Evolutionary conservation across 1,140 invertebrate species (phyloP).

Genomic region (Tenebrio molitor): DNA sequence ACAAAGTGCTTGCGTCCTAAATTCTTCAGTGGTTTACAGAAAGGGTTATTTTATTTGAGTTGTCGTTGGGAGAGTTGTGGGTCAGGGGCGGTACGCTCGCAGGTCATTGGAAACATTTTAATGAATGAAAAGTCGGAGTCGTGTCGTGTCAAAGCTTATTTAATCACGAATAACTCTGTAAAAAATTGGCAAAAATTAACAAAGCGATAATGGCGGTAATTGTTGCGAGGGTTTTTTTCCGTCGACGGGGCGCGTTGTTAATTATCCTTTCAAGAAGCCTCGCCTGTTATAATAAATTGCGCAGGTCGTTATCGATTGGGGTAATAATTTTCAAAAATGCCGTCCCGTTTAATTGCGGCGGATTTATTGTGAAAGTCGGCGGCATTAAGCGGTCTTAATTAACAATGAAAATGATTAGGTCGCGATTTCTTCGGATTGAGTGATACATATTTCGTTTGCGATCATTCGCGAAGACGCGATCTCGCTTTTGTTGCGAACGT

Average conservation of each 20-base stretch:
- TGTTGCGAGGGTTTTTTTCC: slow-evolving; percentile 28
- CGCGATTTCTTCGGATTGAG: slow-evolving; percentile 31
- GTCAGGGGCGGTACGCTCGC: neutral
- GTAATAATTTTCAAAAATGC: slow-evolving; percentile 21
- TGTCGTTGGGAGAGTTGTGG: too few species aligned
- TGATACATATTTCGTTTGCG: slow-evolving; percentile 1
- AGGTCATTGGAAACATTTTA: slow-evolving; percentile 22
- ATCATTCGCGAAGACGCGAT: neutral
- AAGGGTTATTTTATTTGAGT: too few species aligned
- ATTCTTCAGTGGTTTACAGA: too few species aligned
- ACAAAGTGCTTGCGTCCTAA: too few species aligned
- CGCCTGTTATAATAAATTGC: slow-evolving; percentile 26
- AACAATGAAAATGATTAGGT: slow-evolving; percentile 43
- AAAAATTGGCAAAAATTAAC: slow-evolving; percentile 32
- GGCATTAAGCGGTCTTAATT: slow-evolving; percentile 24
- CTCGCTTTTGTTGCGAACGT: neutral
- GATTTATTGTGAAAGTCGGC: slow-evolving; percentile 7
- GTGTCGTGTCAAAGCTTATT: slow-evolving; percentile 26
- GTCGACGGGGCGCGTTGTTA: slow-evolving; percentile 1
- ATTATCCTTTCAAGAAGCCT: slow-evolving; percentile 34
- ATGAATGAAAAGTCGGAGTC: slow-evolving; percentile 19
- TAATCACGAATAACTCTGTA: slow-evolving; percentile 15
- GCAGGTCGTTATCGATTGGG: slow-evolving; percentile 32
- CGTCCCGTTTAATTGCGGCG: slow-evolving; percentile 23
- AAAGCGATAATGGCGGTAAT: slow-evolving; percentile 20